These are phyloP conservation scores for Diplazon laetatorius DNA, from an alignment of 2,888 invertebrate species.

Conservation along the genomic window DNA sequence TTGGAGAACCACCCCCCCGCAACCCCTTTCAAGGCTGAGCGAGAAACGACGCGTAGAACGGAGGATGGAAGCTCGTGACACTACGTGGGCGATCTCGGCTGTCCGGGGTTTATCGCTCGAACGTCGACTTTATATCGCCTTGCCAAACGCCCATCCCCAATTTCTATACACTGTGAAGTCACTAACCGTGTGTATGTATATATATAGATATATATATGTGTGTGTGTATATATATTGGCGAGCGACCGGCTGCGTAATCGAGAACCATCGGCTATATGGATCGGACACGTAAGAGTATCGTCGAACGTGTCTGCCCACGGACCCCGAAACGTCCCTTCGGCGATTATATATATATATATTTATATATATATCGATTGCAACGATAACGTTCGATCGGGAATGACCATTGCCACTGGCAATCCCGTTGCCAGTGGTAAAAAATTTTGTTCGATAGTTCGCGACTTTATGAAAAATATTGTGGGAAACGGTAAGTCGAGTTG, in stretches of 20 bases:
- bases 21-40: constrained; percentile 16
- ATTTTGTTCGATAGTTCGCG: too few relatives aligned
- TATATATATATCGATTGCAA: constrained; percentile 22
- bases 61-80: constrained; percentile 46
- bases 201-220: constrained; percentile 14
- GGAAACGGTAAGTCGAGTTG: too few relatives aligned
- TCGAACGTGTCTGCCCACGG: constrained; percentile 7
- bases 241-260: constrained; percentile 49
- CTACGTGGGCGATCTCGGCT: constrained; percentile 16
- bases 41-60: constrained; percentile 20
- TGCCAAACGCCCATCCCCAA: constrained; percentile 27
- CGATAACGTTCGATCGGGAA: constrained; percentile 44
- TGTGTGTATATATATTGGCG: not conserved
- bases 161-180: constrained; percentile 32
- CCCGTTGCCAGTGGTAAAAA: constrained; percentile 1
- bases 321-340: constrained; percentile 30
- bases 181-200: not conserved
- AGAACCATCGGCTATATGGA: constrained; percentile 43
- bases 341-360: too few relatives aligned
- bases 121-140: constrained; percentile 55
- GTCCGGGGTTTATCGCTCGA: constrained; percentile 52
- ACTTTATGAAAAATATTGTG: too few relatives aligned
- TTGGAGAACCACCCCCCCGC: not conserved
- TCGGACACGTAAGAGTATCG: constrained; percentile 14
- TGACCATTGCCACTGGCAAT: constrained; percentile 35